Base-by-base conservation (phyloP, 2,113 vertebrate species). In the Chionomys nivalis region DNA sequence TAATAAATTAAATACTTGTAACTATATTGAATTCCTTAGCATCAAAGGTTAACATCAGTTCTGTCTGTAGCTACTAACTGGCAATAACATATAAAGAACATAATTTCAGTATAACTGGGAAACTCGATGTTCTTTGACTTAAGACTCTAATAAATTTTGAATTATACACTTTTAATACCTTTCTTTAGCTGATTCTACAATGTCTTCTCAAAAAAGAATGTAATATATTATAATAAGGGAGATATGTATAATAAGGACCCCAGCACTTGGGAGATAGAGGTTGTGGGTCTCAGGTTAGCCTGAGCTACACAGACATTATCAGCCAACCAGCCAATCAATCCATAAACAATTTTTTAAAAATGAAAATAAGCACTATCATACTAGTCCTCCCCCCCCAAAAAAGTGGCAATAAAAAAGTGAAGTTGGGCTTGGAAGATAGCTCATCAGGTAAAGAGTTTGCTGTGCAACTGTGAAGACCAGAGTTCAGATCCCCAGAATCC, bases 121-220 rank as follows among this genome's bases (percentile, higher is more conserved):
- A 95, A 68, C 92, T 49, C 65, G 55, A 83, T 89, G 31, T 44
- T 92, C 73, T 77, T 95, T 91, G 39, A 92, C 16, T 23, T 39
- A 87, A 95, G 89, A 61, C 16, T 70, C 66, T 90, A 87, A 49
- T 79, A 93, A 89, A 44, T 87, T 91, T 87, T 91, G 21, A 96
- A 91, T 52, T 93, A 55, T 89, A 73, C 55, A 44, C 89, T 33
- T 87, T 88, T n/a, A 31, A 77, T 31, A 92, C 3, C 24, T 94
- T 93, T 89, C 33, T 93, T 82, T 89, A 96, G 44, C 87, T 65
- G 16, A 87, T 77, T 89, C 49, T 61, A 82, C 92, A 91, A 9
- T 58, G 3, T 39, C 39, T 78, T 94, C 55, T 17, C 33, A 73
- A 95, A 96, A 90, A 63, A 82, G 77, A 90, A 79, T 92, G 49